A percentile compares a stretch with the other conserved stretches of the same genome.
These are phyloP conservation scores for Chelonus insularis DNA, from an alignment of 1,140 invertebrate species.

Conservation along the genomic window DNA sequence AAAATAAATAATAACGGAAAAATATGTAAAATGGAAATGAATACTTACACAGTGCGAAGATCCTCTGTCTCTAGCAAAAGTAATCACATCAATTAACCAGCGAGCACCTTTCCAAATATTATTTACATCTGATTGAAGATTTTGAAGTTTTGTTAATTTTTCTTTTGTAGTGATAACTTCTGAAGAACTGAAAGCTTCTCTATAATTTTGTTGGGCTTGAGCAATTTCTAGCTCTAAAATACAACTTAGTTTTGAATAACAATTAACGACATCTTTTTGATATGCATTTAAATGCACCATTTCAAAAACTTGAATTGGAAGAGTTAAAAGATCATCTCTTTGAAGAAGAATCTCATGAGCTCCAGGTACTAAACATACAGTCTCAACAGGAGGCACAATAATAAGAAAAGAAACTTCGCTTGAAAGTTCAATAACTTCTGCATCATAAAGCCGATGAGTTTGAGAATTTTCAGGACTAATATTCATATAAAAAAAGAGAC, in stretches of 20 bases:
- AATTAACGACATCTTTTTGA: slow-evolving; percentile 81
- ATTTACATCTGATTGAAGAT: slow-evolving; percentile 81
- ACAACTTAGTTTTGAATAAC: slow-evolving; percentile 88
- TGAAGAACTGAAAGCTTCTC: slow-evolving; percentile 90
- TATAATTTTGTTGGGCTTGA: slow-evolving; percentile 86
- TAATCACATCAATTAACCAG: slow-evolving; percentile 94
- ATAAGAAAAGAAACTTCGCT: slow-evolving; percentile 87
- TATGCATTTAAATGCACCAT: slow-evolving; percentile 93
- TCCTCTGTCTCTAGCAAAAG: slow-evolving; percentile 83
- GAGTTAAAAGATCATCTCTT: slow-evolving; percentile 76
- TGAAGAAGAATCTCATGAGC: slow-evolving; percentile 81
- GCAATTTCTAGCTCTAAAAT: slow-evolving; percentile 90
- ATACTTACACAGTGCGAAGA: slow-evolving; percentile 28
- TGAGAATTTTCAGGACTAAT: slow-evolving; percentile 69
- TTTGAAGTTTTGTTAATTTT: slow-evolving; percentile 77
- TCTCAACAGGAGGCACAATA: slow-evolving; percentile 85
- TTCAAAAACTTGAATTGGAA: slow-evolving; percentile 90
- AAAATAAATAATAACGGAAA: background rate
- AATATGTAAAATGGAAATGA: background rate
- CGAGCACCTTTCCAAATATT: slow-evolving; percentile 87
- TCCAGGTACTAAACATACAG: slow-evolving; percentile 87
- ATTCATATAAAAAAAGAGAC: slow-evolving; percentile 80
- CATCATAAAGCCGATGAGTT: slow-evolving; percentile 81
- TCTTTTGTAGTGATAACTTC: slow-evolving; percentile 86
- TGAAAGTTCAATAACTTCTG: slow-evolving; percentile 89